Base-by-base conservation (phyloP, 2,888 invertebrate species). In the Chironomus tentans region DNA sequence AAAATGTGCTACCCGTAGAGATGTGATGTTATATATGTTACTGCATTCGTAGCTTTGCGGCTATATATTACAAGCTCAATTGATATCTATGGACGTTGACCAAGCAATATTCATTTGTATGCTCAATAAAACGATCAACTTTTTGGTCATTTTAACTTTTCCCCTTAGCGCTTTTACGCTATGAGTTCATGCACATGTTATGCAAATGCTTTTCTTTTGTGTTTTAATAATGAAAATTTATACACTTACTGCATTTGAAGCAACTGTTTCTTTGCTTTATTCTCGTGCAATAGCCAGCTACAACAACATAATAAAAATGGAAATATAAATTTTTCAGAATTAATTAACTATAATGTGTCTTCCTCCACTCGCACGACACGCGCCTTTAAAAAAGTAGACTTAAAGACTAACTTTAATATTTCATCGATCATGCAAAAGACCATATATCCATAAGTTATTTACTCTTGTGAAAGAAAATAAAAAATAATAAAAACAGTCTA, bases 351-450 rank as follows among this genome's bases (percentile, higher is more conserved):
- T 68, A 47, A 74, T 68, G 68, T 65, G 65, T 65, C 74, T 47
- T 68, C 68, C 61, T 73, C 62, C 61, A 18, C 21, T 13, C 22
- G 18, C 21, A 24, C 68, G 74, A 74, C 74, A 74, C 74, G 74
- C 74, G 74, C 74, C 74, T 74, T 74, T 24, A 65, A 73, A 73
- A 73, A 46, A 18, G 18, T 68, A 24, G 13, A 24, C 21, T 21
- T 24, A 24, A 21, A 65, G 74, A 73, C 73, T 47, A 65, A 61
- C 65, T 74, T 68, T 68, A 68, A 74, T 74, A 74, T 74, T 74
- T 74, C 68, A 74, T 74, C 48, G 74, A 74, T 65, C 74, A 74
- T 72, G 74, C 72, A 62, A 72, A 72, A 72, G 72, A 24, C 28
- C 48, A 22, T 15, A 15, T 70, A 15, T 10, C 28, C 22, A 56